Base-by-base conservation (phyloP, 2,113 vertebrate genomes). In the Zosterops hypoxanthus region DNA sequence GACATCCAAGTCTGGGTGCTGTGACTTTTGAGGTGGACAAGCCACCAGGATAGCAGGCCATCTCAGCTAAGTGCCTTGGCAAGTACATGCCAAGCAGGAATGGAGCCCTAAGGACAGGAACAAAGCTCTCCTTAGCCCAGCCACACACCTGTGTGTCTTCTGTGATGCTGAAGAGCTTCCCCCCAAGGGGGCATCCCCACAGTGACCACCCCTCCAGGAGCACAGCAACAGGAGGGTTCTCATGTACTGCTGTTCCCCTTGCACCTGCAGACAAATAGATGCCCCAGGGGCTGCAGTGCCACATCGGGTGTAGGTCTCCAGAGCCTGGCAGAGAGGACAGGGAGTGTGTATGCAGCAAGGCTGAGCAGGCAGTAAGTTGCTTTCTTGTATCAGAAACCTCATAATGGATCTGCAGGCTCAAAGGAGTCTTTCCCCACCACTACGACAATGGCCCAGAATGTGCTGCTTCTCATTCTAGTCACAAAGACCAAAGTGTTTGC, bases 131-230 rank as follows among this genome's bases (percentile, higher is more conserved):
- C 65, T 52, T 52, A 52, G 68, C 18, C 12, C 24, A 42, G 9
- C 2, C 50, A 52, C 65, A 18, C 2, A 3, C 9, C 44, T 56
- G 5, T 22, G n/a, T 4, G 3, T 17, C 17, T 49, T 5, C 25
- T 4, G 5, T 3, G 11, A n/a, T 4, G 14, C 24, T 63, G 44
- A 55, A 41, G 19, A 80, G 10, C 36, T 80, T 29, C 8, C 11
- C 41, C 14, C 22, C 24, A n/a, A 12, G 18, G 8, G 33, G 49
- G 5, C 11, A 60, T 5, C 11, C 71, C 44, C 46, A 20, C 8
- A 46, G 14, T 4, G 39, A 81, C 33, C 31, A 22, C 5, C 9
- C 25, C 65, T 53, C 57, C 29, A 31, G 8, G 44, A 71, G 26
- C 59, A 28, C 57, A 75, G 26, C 24, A 66, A 21, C 13, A 39